These are phyloP conservation scores for Gymnothorax reevesii DNA, from an alignment of 2,797 vertebrate genomes.

Conservation along the genomic window DNA sequence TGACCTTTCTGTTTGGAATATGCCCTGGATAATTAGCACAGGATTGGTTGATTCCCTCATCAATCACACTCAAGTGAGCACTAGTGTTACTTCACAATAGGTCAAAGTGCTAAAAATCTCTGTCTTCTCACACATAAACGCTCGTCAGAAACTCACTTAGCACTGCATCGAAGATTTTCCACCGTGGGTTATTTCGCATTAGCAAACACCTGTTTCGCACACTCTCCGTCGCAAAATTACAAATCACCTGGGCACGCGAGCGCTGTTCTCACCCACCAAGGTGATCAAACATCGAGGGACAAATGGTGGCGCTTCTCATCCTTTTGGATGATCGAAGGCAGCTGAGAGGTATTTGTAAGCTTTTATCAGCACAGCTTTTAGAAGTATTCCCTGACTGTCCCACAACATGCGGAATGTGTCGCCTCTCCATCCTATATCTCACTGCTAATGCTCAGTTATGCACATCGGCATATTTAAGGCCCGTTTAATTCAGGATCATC, in stretches of 20 bases:
- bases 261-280: background rate
- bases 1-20: constrained; percentile 10
- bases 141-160: background rate
- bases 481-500: constrained; percentile 48
- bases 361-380: background rate
- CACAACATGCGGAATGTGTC: constrained; percentile 24
- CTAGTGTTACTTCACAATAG: background rate
- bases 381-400: background rate
- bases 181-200: background rate
- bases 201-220: background rate
- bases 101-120: background rate
- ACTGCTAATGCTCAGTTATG: constrained; percentile 41
- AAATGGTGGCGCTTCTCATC: background rate
- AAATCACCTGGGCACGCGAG: background rate
- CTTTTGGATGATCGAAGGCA: background rate
- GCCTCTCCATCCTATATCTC: constrained; percentile 25
- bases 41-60: background rate
- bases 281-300: background rate
- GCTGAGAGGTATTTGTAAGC: background rate
- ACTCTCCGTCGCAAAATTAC: background rate
- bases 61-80: background rate
- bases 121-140: background rate
- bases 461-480: constrained; percentile 43
- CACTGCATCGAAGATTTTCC: background rate
- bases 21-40: background rate